Conservation (phyloP, 2,113 vertebrate genomes). For the Electrona antarctica region DNA sequence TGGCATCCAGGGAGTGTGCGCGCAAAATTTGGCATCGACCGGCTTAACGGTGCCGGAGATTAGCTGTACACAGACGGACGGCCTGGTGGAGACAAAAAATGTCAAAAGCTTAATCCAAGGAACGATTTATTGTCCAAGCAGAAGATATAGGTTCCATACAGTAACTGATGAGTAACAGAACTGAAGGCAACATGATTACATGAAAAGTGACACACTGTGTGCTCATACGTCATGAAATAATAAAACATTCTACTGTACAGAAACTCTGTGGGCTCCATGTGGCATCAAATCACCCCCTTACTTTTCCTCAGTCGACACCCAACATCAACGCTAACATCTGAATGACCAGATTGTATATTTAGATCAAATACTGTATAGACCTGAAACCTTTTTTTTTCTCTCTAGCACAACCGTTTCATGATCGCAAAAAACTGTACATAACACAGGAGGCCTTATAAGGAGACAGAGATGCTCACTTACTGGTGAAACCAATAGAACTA, state of each 20-base stretch:
- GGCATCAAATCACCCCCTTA: neutral
- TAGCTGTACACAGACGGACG: too few relatives aligned
- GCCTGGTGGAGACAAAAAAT: neutral
- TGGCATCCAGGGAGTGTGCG: too few relatives aligned
- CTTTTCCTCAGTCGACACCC: slow-evolving; percentile 33
- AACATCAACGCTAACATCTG: slow-evolving; percentile 28
- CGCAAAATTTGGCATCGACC: too few relatives aligned
- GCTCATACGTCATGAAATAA: slow-evolving; percentile 38
- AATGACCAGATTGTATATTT: slow-evolving; percentile 5
- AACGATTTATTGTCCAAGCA: slow-evolving; percentile 70
- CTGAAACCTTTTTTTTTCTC: neutral
- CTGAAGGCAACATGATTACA: slow-evolving; percentile 44
- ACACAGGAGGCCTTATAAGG: slow-evolving; percentile 12
- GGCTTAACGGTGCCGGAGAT: too few relatives aligned
- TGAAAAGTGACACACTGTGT: slow-evolving; percentile 29
- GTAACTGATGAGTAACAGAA: slow-evolving; percentile 49
- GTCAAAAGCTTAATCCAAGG: slow-evolving; percentile 41
- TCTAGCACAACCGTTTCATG: slow-evolving; percentile 14
- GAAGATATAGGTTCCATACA: slow-evolving; percentile 45
- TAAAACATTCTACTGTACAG: slow-evolving; percentile 18
- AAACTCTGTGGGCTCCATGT: neutral
- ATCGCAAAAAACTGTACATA: neutral
- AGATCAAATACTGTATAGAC: neutral
- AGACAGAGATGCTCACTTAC: neutral
- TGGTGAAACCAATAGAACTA: neutral